A percentile compares a stretch with the other conserved stretches of the same genome.
Conservation (phyloP, 2,888 invertebrate species). For the Drosophila anceps region DNA sequence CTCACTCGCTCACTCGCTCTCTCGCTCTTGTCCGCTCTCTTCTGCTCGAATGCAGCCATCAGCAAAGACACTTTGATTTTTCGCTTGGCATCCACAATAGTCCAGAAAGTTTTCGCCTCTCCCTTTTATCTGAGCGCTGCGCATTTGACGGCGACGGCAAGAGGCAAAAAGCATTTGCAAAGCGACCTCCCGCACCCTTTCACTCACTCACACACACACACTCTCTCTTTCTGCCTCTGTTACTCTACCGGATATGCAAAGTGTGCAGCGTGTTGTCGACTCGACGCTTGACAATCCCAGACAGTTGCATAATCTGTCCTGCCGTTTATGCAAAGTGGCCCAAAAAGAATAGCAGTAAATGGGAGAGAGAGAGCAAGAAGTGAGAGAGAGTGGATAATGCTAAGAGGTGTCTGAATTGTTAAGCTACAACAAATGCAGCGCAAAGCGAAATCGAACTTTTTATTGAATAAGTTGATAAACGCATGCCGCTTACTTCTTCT, state of each 20-base stretch:
- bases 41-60: slow-evolving; percentile 50
- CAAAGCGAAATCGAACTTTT: slow-evolving; percentile 63
- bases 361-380: background rate
- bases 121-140: slow-evolving; percentile 53
- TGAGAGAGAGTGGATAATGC: slow-evolving; percentile 39
- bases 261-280: slow-evolving; percentile 67
- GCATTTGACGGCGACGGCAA: slow-evolving; percentile 64
- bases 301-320: slow-evolving; percentile 79
- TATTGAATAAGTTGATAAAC: slow-evolving; percentile 69
- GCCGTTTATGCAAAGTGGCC: slow-evolving; percentile 75
- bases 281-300: slow-evolving; percentile 69
- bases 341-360: slow-evolving; percentile 43
- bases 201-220: background rate
- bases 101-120: slow-evolving; percentile 55
- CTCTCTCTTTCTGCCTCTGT: background rate
- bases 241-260: slow-evolving; percentile 69
- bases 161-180: slow-evolving; percentile 75
- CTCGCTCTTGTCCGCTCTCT: slow-evolving; percentile 3
- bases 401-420: slow-evolving; percentile 61
- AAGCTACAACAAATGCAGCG: slow-evolving; percentile 36
- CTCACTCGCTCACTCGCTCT: background rate
- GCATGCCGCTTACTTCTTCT: slow-evolving; percentile 10
- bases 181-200: slow-evolving; percentile 17
- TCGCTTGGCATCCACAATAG: slow-evolving; percentile 68
- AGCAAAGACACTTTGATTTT: slow-evolving; percentile 78